Conservation (phyloP, 2,113 vertebrate genomes). For the Notothenia rossii region DNA sequence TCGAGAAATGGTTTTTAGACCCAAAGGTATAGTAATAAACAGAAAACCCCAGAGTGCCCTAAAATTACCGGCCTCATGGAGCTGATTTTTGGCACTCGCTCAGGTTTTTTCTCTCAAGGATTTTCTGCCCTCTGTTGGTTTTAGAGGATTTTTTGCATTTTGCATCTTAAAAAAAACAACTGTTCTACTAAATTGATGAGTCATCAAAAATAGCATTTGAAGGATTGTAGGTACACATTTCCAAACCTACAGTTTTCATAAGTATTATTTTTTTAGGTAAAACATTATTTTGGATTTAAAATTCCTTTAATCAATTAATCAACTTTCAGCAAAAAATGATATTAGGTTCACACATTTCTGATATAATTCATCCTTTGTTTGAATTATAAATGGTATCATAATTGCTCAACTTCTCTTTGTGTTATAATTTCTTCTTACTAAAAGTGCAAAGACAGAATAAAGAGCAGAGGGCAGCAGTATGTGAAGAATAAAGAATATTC, state of each 20-base stretch:
- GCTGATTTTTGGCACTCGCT: slow-evolving; percentile 51
- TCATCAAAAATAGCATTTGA: background rate
- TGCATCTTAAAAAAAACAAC: too few species aligned
- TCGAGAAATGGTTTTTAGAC: slow-evolving; percentile 33
- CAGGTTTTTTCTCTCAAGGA: slow-evolving; percentile 19
- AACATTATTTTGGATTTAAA: background rate
- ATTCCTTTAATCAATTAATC: background rate
- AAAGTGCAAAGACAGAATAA: background rate
- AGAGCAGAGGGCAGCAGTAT: background rate
- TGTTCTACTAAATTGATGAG: too few species aligned
- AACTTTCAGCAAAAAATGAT: background rate
- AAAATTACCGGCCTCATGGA: slow-evolving; percentile 67
- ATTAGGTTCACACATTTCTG: background rate
- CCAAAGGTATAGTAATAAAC: slow-evolving; percentile 67
- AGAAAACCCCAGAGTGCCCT: slow-evolving; percentile 65
- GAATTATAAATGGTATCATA: background rate
- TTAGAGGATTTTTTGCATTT: background rate
- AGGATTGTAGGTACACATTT: background rate
- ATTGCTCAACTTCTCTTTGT: background rate
- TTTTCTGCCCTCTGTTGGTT: slow-evolving; percentile 74
- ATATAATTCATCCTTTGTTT: background rate
- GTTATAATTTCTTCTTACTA: background rate
- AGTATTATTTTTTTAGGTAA: background rate
- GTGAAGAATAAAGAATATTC: background rate
- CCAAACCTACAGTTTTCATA: background rate